Conservation (phyloP, 2,113 vertebrate genomes). For the Oncorhynchus kisutch region DNA sequence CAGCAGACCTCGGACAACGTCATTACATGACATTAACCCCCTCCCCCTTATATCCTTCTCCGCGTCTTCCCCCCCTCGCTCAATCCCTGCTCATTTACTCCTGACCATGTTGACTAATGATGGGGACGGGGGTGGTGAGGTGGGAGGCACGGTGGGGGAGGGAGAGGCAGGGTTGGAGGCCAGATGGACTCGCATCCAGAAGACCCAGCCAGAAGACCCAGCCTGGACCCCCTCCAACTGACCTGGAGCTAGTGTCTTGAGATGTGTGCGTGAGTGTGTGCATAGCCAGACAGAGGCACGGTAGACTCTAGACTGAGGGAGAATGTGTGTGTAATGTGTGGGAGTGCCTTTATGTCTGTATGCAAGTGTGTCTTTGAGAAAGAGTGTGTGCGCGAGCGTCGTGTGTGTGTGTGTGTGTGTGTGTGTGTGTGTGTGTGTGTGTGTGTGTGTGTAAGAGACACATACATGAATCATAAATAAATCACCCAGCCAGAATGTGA, state of each 20-base stretch:
- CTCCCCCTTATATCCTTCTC: not conserved
- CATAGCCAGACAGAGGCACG: too few species aligned
- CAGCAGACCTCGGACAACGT: not conserved
- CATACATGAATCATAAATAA: conserved; percentile 58
- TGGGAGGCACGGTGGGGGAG: too few species aligned
- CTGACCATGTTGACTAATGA: conserved; percentile 2
- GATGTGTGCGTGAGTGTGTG: too few species aligned
- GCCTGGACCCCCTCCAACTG: too few species aligned
- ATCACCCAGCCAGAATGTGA: conserved; percentile 60
- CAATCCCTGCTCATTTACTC: not conserved
- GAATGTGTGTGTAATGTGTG: not conserved
- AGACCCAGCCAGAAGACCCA: too few species aligned
- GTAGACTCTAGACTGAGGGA: not conserved
- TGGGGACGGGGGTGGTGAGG: not conserved
- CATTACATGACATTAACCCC: not conserved
- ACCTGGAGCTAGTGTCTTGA: too few species aligned
- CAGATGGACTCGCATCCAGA: too few species aligned
- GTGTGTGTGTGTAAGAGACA: conserved; percentile 1
- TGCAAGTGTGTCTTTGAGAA: not conserved
- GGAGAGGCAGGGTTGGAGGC: too few species aligned
- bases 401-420: not conserved
- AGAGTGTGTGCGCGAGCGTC: too few species aligned
- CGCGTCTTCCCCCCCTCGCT: not conserved
- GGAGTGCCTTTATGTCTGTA: not conserved
- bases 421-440: conserved; percentile 1